Base-by-base conservation (phyloP, 2,797 vertebrate species). In the Selene dorsalis region DNA sequence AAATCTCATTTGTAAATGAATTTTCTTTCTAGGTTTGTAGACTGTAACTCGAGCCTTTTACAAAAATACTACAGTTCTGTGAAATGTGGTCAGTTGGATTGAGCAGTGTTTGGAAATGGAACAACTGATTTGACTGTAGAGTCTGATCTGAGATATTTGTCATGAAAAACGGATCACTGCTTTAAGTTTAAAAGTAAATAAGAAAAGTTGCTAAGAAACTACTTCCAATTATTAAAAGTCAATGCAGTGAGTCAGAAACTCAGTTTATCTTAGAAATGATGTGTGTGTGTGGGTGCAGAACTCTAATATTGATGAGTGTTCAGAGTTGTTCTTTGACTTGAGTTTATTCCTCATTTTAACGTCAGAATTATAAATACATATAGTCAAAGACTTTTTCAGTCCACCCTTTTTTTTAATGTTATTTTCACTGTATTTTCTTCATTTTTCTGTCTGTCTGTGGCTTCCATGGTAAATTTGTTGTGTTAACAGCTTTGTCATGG, bases 21-120 rank as follows among this genome's bases (percentile, higher is more conserved):
- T 69, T 72, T 26, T 53, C 48, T 22, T 43, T 22, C n/a, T 41
- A 61, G 50, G 57, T 79, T 66, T 60, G 52, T 39, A 28, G 30
- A 38, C 28, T 61, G 56, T 83, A n/a, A 58, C 47, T 68, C 39
- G 47, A 47, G n/a, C 14, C 66, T 2, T 14, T 72, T 64, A 30
- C 17, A 41, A 22, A n/a, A 43, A 62, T 64, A 24, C 16, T n/a
- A 43, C 13, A 32, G 14, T 26, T 69, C 20, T 32, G 47, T 55
- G 22, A 57, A 67, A 67, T 62, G 11, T 18, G 4, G 39, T 58
- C 22, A 35, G 18, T 16, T 16, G n/a, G 20, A 60, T 30, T 3
- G 1, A 30, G 32, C 16, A 4, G 50, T 24, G 50, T 52, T 52
- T 13, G 24, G 22, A 8, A 55, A 56, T 4, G 0, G 13, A 59